Evolutionary conservation across 2,113 vertebrate species (phyloP), one percentile per base, ranked within the genome.

Genomic region (Pelvicachromis taeniatus): DNA sequence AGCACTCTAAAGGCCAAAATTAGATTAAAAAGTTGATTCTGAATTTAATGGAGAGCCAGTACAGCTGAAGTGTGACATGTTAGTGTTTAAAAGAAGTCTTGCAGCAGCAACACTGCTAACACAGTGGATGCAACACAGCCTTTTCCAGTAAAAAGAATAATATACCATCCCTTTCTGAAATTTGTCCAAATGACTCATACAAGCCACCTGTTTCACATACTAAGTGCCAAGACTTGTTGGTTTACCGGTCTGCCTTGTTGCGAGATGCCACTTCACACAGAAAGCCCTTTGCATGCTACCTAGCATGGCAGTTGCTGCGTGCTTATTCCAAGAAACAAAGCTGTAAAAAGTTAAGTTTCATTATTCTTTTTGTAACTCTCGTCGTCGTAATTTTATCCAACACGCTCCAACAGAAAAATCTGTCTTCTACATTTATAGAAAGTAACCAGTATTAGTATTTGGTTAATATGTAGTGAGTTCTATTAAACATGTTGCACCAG

Each of bases 81-180:
- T 7, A 0, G 14, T 59, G 31, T 31, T 59, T 31, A 6, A 31
- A 59, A 3, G 26, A 59, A 59, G 14, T 29, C 56, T 59, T 0
- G 0, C 4, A 59, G 29, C 56, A 59, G 4, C 14, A 55, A 55
- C 11, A 11, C 9, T n/a, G 6, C 31, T 7, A 2, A 35, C 5
- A 63, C 10, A n/a, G 16, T 33, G 58, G 29, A 9, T 31, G 56
- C 29, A 59, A 59, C 16, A 38, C 33, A n/a, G 9, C 1, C 10
- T 63, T 38, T 63, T n/a, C 10, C 33, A 63, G 59, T n/a, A 13
- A 35, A n/a, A 6, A 1, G 0, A 33, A 61, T 58, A 31, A 31
- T 0, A 21, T 9, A 21, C 6, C 0, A 9, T 33, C 17, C 9
- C 33, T 8, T 65, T 38, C 4, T 65, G 59, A 38, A 12, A 65